These are phyloP conservation scores for Keiferia lycopersicella DNA, from an alignment of 2,888 invertebrate genomes.

Conservation along the genomic window DNA sequence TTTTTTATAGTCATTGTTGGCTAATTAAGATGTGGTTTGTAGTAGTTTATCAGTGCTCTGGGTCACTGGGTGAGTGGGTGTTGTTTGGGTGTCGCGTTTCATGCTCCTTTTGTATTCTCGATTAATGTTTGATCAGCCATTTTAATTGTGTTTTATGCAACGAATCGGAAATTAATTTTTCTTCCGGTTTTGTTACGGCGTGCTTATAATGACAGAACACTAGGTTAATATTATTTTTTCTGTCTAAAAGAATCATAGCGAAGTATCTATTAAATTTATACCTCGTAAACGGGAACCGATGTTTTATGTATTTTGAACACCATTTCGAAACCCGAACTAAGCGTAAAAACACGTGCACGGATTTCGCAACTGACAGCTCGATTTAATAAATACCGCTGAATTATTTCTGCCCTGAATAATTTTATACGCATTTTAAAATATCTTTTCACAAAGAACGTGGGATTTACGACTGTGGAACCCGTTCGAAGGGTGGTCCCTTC, in stretches of 20 bases:
- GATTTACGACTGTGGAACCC: slow-evolving; percentile 76
- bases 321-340: slow-evolving; percentile 19
- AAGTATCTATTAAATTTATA: background rate
- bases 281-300: background rate
- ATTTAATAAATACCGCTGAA: slow-evolving; percentile 65
- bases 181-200: slow-evolving; percentile 15
- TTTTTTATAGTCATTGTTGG: slow-evolving; percentile 62
- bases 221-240: no score
- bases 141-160: slow-evolving; percentile 37
- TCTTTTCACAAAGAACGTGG: slow-evolving; percentile 78
- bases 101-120: slow-evolving; percentile 32
- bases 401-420: slow-evolving; percentile 79
- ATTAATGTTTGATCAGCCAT: slow-evolving; percentile 32
- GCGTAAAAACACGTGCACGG: slow-evolving; percentile 61
- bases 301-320: background rate
- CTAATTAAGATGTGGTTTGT: slow-evolving; percentile 63
- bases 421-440: slow-evolving; percentile 80
- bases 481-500: slow-evolving; percentile 71
- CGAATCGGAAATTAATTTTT: slow-evolving; percentile 35
- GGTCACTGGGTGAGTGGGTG: slow-evolving; percentile 64
- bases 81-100: slow-evolving; percentile 47
- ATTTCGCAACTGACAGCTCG: slow-evolving; percentile 52
- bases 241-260: no score
- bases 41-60: slow-evolving; percentile 60
- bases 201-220: background rate